Base-by-base conservation (phyloP, 1,140 invertebrate genomes). In the Rhizoglyphus robini region DNA sequence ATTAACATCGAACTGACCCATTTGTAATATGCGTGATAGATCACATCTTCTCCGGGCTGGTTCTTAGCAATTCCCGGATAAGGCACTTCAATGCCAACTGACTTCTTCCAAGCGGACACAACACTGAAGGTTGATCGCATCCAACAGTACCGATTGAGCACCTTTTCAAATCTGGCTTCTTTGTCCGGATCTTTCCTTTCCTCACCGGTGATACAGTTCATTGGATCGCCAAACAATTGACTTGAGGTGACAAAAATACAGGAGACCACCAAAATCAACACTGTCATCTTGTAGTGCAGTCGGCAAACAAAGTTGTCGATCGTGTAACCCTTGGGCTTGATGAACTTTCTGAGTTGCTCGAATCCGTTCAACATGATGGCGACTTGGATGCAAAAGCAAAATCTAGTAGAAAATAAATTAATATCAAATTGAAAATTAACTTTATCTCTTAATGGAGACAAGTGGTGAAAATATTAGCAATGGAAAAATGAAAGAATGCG, bases 21-120 rank as follows among this genome's bases (percentile, higher is more conserved):
- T 81, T 96, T 91, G 76, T 96, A 96, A 76, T 95, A 96, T 71
- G 91, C 90, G 77, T 92, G 88, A 74, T 90, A 90, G 72, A 87
- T 88, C n/a, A 87, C 79, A 71, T 88, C 82, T 69, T 89, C 86
- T 1, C 70, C 71, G 30, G 70, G 68, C 31, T 25, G 49, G 20
- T 38, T 30, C 13, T 31, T 62, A 23, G 65, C 58, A 23, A 70
- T 54, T 30, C 69, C 69, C 11, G 68, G 68, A 57, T 67, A 64
- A 8, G 65, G 51, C 1, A 75, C 67, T 46, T 69, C 64, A 8
- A 49, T 65, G n/a, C 69, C 69, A 15, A 71, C 65, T 31, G 58
- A 66, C 41, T 71, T 70, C n/a, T 68, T 36, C 70, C 68, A 91
- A 1, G 88, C 87, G 74, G 88, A 87, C 48, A 88, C 88, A 86